A percentile compares a stretch with the other conserved stretches of the same genome.
These are phyloP conservation scores for Mycteria americana DNA, from an alignment of 2,797 vertebrate species.

Conservation along the genomic window DNA sequence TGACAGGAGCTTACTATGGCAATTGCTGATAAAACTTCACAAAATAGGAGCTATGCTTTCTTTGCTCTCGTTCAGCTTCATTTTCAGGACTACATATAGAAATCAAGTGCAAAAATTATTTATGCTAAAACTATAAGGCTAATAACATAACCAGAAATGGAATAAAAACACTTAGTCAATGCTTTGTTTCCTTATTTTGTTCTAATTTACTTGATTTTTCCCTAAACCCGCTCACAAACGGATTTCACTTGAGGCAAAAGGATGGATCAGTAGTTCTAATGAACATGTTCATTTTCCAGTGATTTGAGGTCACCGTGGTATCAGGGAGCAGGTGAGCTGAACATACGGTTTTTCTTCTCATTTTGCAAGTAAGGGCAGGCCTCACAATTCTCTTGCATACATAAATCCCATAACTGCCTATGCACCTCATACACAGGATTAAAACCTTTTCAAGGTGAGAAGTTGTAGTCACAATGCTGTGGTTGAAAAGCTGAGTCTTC, in stretches of 20 bases:
- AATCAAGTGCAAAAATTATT: not conserved
- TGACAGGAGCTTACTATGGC: not conserved
- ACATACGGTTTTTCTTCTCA: not conserved
- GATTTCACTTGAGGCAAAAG: not conserved
- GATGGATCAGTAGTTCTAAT: not conserved
- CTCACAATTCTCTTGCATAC: not conserved
- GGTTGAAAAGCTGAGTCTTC: constrained; percentile 26
- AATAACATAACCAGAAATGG: not conserved
- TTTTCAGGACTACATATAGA: not conserved
- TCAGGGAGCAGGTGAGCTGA: not conserved
- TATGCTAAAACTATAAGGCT: not conserved
- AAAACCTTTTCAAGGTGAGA: constrained; percentile 34
- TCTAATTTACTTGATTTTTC: not conserved
- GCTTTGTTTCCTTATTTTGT: not conserved
- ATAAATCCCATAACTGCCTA: constrained; percentile 25
- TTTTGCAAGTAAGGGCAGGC: constrained; percentile 36
- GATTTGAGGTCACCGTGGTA: constrained; percentile 10
- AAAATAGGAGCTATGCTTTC: not conserved
- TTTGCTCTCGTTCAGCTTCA: not conserved
- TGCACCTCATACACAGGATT: constrained; percentile 23
- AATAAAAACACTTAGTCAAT: not conserved
- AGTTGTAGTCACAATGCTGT: not conserved
- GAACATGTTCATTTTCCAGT: not conserved
- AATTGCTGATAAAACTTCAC: not conserved
- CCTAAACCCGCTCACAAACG: not conserved